Evolutionary conservation across 92 coral and sea anemone species (phyloP), one percentile per base, ranked within the genome.

Genomic region (Bergia sp.): DNA sequence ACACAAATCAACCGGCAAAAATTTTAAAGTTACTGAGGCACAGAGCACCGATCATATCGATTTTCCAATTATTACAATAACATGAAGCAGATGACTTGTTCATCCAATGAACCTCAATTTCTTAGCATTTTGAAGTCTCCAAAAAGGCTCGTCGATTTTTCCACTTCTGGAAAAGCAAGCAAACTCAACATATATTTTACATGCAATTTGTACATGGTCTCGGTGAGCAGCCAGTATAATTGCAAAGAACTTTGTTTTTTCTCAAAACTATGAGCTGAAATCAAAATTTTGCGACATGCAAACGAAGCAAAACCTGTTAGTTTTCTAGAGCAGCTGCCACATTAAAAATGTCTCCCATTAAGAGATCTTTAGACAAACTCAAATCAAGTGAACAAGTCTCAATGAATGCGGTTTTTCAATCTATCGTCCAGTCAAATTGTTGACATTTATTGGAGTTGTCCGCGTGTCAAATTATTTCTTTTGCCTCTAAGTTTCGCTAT

Each of bases 311-410:
- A 44, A 76, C 10, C 43, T 40, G n/a, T 38, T 76, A n/a, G 80
- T 61, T 76, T 76, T 76, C 23, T 0, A 42, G 45, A 76, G 41
- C 80, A 76, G 80, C 80, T 76, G 80, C 80, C 80, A 41, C 50
- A 41, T 76, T 76, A 50, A 76, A 18, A 76, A 76, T 41, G 45
- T 39, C 45, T 44, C 80, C 53, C 53, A 13, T 76, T 76, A 76
- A 76, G 79, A 40, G 79, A 76, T 76, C 80, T 76, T 76, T 76
- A 76, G 80, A 41, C 80, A 41, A 23, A 44, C n/a, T n/a, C 23
- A 44, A 40, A 44, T 41, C 53, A 76, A 76, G 49, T 41, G 80
- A 76, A 76, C 80, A 41, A 76, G 47, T 9, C 4, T 38, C 36
- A 13, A 3, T 41, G 80, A 76, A 39, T 39, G 47, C 80, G 45